Conservation (phyloP, 2,888 invertebrate genomes). For the Noctua pronuba region DNA sequence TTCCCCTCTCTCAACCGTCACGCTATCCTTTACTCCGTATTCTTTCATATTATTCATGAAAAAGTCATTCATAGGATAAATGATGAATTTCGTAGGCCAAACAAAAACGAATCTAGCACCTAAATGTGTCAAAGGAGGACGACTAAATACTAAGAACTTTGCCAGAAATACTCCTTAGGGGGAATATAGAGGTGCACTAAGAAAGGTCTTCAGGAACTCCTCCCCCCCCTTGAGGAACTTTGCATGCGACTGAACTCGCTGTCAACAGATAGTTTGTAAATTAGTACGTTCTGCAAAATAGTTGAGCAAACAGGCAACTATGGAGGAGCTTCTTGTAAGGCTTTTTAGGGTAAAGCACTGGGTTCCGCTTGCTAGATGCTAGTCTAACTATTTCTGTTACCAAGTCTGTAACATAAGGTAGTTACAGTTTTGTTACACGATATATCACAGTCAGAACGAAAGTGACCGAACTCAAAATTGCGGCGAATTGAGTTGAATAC, state of each 20-base stretch:
- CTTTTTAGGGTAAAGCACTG: background rate
- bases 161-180: background rate
- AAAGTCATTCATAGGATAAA: no score
- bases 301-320: background rate
- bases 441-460: no score
- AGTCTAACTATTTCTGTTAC: background rate
- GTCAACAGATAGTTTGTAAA: constrained; percentile 4
- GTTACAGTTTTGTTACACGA: background rate
- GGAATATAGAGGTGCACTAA: background rate
- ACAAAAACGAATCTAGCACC: background rate
- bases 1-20: no score
- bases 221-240: background rate
- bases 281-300: background rate
- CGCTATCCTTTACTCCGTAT: no score
- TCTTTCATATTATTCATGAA: no score
- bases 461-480: no score
- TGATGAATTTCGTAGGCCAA: no score
- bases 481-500: no score
- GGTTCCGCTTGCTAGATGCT: background rate
- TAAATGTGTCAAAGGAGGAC: background rate
- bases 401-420: background rate
- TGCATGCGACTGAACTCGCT: constrained; percentile 2
- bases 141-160: background rate
- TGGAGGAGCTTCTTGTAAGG: background rate
- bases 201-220: background rate